phyloP scores from a whole-genome alignment of 2,888 invertebrate species.

The Cerastoderma edule region DNA sequence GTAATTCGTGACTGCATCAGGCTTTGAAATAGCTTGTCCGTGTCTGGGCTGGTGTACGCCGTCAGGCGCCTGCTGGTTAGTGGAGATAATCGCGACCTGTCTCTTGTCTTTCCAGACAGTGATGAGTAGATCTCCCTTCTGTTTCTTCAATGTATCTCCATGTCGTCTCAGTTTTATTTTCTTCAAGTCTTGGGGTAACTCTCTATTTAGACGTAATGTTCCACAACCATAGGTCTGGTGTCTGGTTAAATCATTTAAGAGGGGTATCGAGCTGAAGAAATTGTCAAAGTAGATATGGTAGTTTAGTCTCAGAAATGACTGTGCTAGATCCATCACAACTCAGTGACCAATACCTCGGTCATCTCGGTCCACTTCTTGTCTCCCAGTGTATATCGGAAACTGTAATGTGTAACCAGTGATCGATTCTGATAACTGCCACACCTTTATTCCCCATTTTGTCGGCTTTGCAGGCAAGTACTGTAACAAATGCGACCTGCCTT shows the following conservation, averaged over 20 bases:
- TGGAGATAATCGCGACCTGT: conserved; percentile 5
- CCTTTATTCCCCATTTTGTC: conserved; percentile 54
- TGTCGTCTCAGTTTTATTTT: conserved; percentile 10
- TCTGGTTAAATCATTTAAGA: conserved; percentile 19
- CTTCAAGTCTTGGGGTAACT: conserved; percentile 24
- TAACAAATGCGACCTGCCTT: conserved; percentile 33
- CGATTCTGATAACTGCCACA: conserved; percentile 33
- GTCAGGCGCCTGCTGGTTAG: conserved; percentile 12
- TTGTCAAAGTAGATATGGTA: conserved; percentile 36
- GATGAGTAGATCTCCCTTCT: conserved; percentile 25
- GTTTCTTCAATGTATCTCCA: conserved; percentile 15
- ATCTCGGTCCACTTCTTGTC: not conserved
- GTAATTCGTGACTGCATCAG: conserved; percentile 24
- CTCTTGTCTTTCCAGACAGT: conserved; percentile 45
- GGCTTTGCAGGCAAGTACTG: conserved; percentile 40
- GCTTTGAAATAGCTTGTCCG: conserved; percentile 19
- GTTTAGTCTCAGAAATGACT: conserved; percentile 2
- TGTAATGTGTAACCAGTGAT: conserved; percentile 31
- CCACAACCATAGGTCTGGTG: conserved; percentile 32
- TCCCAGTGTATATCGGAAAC: conserved; percentile 33
- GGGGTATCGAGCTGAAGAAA: conserved; percentile 33
- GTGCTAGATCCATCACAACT: conserved; percentile 42
- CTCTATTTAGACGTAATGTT: conserved; percentile 34
- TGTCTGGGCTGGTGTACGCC: conserved; percentile 13
- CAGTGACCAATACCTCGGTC: conserved; percentile 22